Evolutionary conservation across 2,888 invertebrate genomes (phyloP), one percentile per base, ranked within the genome.

Genomic region (Megaustenia siamemsis): DNA sequence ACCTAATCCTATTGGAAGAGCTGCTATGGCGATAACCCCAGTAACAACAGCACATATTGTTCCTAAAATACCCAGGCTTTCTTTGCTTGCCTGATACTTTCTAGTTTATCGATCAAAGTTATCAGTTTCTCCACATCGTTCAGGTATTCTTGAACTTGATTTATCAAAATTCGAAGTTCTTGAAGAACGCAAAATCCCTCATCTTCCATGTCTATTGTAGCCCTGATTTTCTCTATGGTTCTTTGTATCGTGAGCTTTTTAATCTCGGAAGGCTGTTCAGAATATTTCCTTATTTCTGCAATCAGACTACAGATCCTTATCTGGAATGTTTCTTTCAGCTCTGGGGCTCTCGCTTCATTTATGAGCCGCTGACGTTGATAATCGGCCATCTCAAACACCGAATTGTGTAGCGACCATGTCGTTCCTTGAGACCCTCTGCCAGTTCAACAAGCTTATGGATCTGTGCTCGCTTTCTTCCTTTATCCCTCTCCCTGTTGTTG

Each of bases 401-500:
- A 15, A 15, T 32, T 15, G 45, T 49, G 8, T 73, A 73, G 12
- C 49, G 40, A 3, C 69, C 69, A 32, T 71, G 28, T 0, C n/a
- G 15, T 32, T 32, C 18, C 21, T 21, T 1, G 15, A 73, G n/a
- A 15, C 21, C 12, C 4, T 73, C 18, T 49, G 49, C 73, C 28
- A 28, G 32, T 4, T 45, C 4, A 32, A 73, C 0, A 18, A 73
- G 15, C 53, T 73, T 32, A 18, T 49, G 12, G 32, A n/a, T 60
- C 43, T 78, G 63, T 43, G 24, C 28, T 18, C 10, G 1, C 10
- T 40, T 28, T 15, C 32, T 63, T 2, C 15, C 32, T 8, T 38
- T 21, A 45, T 78, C 78, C 24, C 28, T 78, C 21, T 56, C 60
- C 45, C 28, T 78, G 32, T 78, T 78, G 63, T 78, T 63, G 15